Base-by-base conservation (phyloP, 2,113 vertebrate genomes). In the Lepidothrix coronata region DNA sequence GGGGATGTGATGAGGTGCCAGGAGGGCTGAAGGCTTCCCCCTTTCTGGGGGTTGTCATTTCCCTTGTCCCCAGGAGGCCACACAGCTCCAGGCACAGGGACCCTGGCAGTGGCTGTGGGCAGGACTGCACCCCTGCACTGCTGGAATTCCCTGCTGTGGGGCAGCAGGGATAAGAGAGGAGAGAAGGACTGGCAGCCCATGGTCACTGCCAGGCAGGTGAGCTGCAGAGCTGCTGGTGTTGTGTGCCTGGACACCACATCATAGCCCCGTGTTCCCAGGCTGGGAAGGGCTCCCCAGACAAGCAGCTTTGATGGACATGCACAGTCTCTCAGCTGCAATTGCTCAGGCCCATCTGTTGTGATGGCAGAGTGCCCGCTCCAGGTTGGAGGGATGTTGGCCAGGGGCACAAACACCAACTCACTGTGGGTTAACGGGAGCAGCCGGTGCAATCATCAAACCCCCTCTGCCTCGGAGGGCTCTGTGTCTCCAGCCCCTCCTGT, bases 291-390 rank as follows among this genome's bases (percentile, higher is more conserved):
- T 90, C 37, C 86, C 75, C 65, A 35, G 39, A n/a, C 76, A 68
- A 66, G 82, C 83, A 76, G 83, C 44, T 89, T 4, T 88, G 91
- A 66, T 23, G 59, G 90, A n/a, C 68, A 65, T n/a, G 51, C 79
- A 59, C 30, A 68, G 72, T 57, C 35, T 76, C 79, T 62, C 35
- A 41, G 68, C 71, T 76, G 87, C 78, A 39, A 68, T 48, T 11
- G 1, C 68, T 63, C 43, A 66, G 74, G 43, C 51, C 93, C 93
- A 61, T 75, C 93, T 95, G 85, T 70, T 77, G 54, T 33, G 19
- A 35, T 78, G 91, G 85, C 93, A 87, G 37, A 9, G 24, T 79
- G 92, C 88, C 94, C 80, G 46, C 71, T 65, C 39, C 65, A 31
- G 43, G 80, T 33, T 62, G 76, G 43, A 66, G 68, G 72, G 55